Conservation (phyloP, 2,797 vertebrate species). For the Neosilurus hyrtlii region DNA sequence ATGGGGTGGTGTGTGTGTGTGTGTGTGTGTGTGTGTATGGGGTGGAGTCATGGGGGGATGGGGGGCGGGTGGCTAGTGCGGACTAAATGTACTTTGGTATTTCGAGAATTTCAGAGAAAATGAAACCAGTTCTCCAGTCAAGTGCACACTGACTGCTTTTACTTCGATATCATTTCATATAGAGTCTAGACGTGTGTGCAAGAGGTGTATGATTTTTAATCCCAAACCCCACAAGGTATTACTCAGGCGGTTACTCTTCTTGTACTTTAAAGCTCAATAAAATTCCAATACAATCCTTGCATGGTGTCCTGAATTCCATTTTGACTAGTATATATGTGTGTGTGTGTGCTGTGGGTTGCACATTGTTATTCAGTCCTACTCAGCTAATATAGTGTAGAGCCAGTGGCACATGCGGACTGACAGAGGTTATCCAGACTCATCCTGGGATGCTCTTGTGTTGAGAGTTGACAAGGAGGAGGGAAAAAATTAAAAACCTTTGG, state of each 20-base stretch:
- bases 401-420: not conserved
- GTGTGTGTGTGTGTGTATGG: too few species aligned
- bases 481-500: too few species aligned
- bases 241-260: not conserved
- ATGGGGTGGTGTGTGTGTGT: too few species aligned
- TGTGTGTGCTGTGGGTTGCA: not conserved
- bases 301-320: not conserved
- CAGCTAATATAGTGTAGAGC: not conserved
- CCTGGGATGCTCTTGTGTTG: not conserved
- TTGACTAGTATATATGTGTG: not conserved
- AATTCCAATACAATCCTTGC: not conserved
- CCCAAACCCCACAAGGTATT: not conserved
- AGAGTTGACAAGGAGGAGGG: not conserved
- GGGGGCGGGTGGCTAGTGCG: too few species aligned
- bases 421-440: not conserved
- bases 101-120: not conserved
- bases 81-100: not conserved
- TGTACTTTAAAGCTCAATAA: not conserved
- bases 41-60: too few species aligned
- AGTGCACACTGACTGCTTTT: not conserved
- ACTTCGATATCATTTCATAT: not conserved
- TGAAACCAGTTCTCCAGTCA: not conserved
- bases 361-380: too few species aligned
- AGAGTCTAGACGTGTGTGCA: not conserved
- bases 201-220: not conserved